Evolutionary conservation across 2,113 vertebrate genomes (phyloP).

Genomic region (Odobenus rosmarus): DNA sequence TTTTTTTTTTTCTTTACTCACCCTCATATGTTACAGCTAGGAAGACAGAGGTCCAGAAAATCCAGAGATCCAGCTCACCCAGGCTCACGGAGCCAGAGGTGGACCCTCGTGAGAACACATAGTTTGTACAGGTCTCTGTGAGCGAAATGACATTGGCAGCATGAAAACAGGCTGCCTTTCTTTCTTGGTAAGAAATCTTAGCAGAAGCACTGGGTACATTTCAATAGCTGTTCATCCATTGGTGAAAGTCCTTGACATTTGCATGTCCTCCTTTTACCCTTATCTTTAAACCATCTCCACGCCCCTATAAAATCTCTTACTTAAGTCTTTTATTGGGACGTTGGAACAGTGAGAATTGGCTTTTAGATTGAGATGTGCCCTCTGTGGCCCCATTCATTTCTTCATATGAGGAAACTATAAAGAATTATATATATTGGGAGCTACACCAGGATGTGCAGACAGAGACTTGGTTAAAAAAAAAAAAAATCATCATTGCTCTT

Average conservation of each 20-base stretch:
- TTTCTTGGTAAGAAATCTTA: background rate
- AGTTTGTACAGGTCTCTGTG: background rate
- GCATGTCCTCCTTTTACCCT: background rate
- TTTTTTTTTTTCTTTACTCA: background rate
- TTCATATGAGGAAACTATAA: background rate
- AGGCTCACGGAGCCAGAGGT: background rate
- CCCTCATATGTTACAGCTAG: background rate
- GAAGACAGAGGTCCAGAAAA: background rate
- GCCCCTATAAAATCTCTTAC: background rate
- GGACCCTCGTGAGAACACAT: too few species aligned
- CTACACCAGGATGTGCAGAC: background rate
- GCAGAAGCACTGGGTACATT: background rate
- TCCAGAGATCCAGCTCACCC: background rate
- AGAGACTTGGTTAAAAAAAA: background rate
- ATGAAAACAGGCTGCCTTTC: background rate
- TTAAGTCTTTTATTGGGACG: background rate
- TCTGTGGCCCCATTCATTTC: background rate
- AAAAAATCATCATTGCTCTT: background rate
- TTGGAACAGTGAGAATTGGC: background rate
- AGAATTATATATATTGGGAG: background rate
- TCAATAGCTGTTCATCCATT: background rate
- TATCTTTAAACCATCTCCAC: background rate
- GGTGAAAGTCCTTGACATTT: background rate
- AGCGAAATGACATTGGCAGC: background rate
- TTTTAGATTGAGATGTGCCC: background rate